Base-by-base conservation (phyloP, 2,888 invertebrate genomes). In the Nomada flava region DNA sequence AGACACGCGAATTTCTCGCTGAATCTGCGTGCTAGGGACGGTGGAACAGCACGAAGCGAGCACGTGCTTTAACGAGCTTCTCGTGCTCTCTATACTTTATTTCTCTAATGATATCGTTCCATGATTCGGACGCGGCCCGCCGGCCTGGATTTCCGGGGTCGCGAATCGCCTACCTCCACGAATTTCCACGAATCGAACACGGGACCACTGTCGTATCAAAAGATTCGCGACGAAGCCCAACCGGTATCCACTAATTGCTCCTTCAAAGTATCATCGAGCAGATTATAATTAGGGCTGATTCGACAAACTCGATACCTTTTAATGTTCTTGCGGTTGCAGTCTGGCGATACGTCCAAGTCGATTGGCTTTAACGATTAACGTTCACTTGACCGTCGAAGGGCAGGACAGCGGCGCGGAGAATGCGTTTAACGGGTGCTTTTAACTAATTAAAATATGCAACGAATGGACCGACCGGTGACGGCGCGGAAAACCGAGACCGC, bases 381-480 rank as follows among this genome's bases (percentile, higher is more conserved):
- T 47, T 15, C 15, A 15, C 11, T 15, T 47, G 47, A 15, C 47
- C 47, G 47, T 13, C 47, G 47, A 47, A 11, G 47, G n/a, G 36
- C 1, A 26, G 20, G 36, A 7, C 36, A 36, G 36, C 36, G 7
- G 36, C 36, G 36, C 52, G 52, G 50, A 1, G 26, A 72, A 79
- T 76, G 57, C 53, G 67, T 55, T 52, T n/a, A 5, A 76, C 67
- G 73, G 60, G 3, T 47, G 15, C 26, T 59, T 71, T 82, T 76
- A 73, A 84, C 84, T 85, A 84, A 84, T 84, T 77, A 82, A 79
- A 78, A 80, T 78, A 75, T 77, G 69, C 18, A n/a, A 55, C 52
- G 50, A 52, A 62, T 52, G 62, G 57, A 64, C 15, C 26, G 69
- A 59, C 52, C 13, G 69, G 7, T 67, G 36, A 70, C 50, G 52